These are phyloP conservation scores for Aporophyla lueneburgensis DNA, from an alignment of 2,888 invertebrate genomes.

Conservation along the genomic window DNA sequence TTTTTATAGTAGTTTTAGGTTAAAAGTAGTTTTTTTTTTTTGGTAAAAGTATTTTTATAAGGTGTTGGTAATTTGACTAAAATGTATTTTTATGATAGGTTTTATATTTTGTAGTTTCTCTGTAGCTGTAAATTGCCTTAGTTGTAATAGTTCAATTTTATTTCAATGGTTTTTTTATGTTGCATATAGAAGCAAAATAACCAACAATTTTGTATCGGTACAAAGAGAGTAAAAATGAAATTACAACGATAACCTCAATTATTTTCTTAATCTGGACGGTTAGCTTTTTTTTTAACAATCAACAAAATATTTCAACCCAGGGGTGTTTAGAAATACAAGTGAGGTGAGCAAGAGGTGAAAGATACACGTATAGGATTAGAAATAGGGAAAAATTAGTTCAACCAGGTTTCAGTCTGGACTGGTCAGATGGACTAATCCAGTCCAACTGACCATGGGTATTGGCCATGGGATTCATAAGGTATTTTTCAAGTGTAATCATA, in stretches of 20 bases:
- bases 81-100: background rate
- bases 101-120: background rate
- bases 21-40: constrained; percentile 3
- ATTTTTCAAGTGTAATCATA: no score
- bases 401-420: no score
- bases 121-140: constrained; percentile 37
- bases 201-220: background rate
- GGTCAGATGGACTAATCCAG: no score
- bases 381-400: no score
- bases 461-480: no score
- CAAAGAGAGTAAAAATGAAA: background rate
- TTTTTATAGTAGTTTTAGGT: background rate
- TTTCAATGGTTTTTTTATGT: background rate
- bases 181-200: background rate
- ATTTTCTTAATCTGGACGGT: no score
- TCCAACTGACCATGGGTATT: no score
- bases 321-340: no score
- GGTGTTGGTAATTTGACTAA: constrained; percentile 20
- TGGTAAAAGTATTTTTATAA: background rate
- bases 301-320: no score
- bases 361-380: no score
- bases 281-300: no score
- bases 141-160: background rate
- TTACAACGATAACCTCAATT: background rate
- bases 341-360: no score